Conservation (phyloP, 2,113 vertebrate genomes). For the Sterrhoptilus dennistouni region DNA sequence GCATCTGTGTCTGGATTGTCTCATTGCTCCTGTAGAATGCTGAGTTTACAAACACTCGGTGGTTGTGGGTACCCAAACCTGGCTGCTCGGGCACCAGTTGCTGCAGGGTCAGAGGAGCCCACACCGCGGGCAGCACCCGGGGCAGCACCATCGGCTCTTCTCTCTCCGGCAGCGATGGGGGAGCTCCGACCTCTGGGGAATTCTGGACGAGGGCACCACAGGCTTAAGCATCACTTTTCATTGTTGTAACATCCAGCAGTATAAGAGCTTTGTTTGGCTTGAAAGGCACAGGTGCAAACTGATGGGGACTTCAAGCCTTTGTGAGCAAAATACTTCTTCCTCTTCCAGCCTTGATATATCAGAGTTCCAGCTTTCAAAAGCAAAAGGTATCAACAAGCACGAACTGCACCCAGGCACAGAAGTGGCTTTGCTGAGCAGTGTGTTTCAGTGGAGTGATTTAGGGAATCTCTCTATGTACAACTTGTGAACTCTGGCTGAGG, state of each 20-base stretch:
- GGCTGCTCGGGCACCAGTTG: not conserved
- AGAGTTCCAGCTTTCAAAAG: slow-evolving; percentile 34
- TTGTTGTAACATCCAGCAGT: not conserved
- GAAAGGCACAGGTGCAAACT: slow-evolving; percentile 13
- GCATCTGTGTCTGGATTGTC: not conserved
- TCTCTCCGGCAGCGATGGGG: not conserved
- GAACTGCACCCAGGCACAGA: not conserved
- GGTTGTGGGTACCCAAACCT: not conserved
- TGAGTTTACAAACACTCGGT: not conserved
- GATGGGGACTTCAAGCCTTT: slow-evolving; percentile 5
- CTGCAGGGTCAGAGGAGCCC: not conserved
- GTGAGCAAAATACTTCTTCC: slow-evolving; percentile 5
- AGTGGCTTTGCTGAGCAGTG: not conserved
- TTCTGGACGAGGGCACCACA: not conserved
- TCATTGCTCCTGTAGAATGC: not conserved
- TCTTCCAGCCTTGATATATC: not conserved
- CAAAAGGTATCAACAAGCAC: not conserved
- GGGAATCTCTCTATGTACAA: not conserved
- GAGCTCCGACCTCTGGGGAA: not conserved
- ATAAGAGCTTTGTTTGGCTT: not conserved
- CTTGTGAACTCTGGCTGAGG: slow-evolving; percentile 37
- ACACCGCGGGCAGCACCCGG: not conserved
- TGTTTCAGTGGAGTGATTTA: not conserved
- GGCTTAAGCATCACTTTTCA: not conserved
- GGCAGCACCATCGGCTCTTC: not conserved